Conservation (phyloP, 2,888 invertebrate genomes). For the Hydrotaea diabolus region DNA sequence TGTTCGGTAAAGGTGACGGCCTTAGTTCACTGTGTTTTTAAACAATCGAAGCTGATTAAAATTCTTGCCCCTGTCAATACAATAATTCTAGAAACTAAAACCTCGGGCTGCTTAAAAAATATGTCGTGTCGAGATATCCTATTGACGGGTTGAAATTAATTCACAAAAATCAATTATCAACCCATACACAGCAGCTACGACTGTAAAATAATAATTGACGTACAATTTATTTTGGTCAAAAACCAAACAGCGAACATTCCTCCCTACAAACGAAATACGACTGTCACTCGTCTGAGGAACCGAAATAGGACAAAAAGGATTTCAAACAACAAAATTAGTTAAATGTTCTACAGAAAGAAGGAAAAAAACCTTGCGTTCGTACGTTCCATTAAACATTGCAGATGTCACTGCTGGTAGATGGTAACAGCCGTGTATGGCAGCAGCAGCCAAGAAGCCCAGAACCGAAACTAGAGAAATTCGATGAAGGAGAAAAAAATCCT, state of each 20-base stretch:
- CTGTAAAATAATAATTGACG: conserved; percentile 39
- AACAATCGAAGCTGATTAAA: too few relatives aligned
- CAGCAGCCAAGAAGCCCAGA: conserved; percentile 51
- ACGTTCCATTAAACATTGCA: conserved; percentile 37
- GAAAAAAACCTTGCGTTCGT: neutral
- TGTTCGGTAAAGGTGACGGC: too few relatives aligned
- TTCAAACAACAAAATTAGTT: neutral
- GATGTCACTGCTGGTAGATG: conserved; percentile 55
- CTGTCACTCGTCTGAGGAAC: neutral
- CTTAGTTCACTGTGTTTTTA: too few relatives aligned
- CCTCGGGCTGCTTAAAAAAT: neutral
- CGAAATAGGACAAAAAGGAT: neutral
- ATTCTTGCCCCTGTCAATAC: too few relatives aligned
- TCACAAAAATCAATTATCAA: conserved; percentile 1
- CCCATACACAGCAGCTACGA: neutral
- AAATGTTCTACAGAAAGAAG: too few relatives aligned
- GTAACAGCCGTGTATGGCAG: conserved; percentile 56
- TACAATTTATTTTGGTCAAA: conserved; percentile 42
- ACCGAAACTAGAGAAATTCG: conserved; percentile 13
- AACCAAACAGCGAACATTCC: conserved; percentile 26
- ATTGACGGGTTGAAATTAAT: conserved; percentile 25
- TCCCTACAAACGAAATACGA: neutral
- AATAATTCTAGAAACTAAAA: too few relatives aligned
- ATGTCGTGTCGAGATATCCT: neutral
- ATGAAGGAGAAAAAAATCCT: neutral